Conservation (phyloP, 2,113 vertebrate genomes). For the Oncorhynchus masou region DNA sequence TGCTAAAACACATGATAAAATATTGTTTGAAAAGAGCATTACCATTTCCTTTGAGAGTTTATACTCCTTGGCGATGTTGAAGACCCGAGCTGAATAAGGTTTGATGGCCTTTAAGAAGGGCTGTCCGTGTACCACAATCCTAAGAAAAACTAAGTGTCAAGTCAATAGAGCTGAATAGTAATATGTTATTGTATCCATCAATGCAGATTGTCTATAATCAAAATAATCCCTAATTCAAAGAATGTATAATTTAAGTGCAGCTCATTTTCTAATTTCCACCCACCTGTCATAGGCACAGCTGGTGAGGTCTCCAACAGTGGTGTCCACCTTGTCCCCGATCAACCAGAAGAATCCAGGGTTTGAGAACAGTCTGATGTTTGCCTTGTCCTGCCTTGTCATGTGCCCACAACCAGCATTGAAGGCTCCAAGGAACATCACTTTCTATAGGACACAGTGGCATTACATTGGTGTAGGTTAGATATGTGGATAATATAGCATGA, state of each 20-base stretch:
- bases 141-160: slow-evolving; percentile 15
- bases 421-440: slow-evolving; percentile 63
- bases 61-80: slow-evolving; percentile 18
- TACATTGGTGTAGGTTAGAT: no score
- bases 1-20: not conserved
- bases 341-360: slow-evolving; percentile 48
- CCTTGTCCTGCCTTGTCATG: slow-evolving; percentile 35
- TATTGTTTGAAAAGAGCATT: not conserved
- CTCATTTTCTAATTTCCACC: not conserved
- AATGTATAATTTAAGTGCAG: not conserved
- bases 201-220: no score
- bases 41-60: slow-evolving; percentile 31
- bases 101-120: slow-evolving; percentile 40
- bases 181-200: no score
- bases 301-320: slow-evolving; percentile 31
- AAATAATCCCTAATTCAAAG: no score
- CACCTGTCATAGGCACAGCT: slow-evolving; percentile 65
- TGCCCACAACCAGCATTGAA: slow-evolving; percentile 62
- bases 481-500: no score
- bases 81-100: slow-evolving; percentile 46
- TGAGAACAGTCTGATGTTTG: slow-evolving; percentile 49
- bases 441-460: no score
- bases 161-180: no score
- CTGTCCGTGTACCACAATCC: slow-evolving; percentile 60
- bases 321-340: slow-evolving; percentile 60